These are phyloP conservation scores for Axinella damicornis DNA, from an alignment of 37 sponge, comb jelly and placozoan genomes.

Conservation along the genomic window DNA sequence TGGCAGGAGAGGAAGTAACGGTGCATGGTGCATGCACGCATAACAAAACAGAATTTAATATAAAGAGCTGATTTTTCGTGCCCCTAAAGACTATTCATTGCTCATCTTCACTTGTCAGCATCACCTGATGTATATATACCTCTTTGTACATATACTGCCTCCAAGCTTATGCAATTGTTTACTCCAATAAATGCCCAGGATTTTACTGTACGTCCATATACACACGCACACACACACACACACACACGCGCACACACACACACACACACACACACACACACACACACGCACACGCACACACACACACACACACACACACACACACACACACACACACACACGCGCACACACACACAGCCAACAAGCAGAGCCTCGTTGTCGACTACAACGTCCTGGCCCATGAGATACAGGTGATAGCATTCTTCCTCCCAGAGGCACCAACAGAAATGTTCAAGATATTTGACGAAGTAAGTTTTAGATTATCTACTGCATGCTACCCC, in stretches of 20 bases:
- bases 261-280: conserved; percentile 5
- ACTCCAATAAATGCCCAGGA: no score
- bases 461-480: conserved; percentile 91
- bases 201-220: background rate
- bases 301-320: conserved; percentile 4
- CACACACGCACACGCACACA: background rate
- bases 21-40: no score
- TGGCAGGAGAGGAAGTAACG: no score
- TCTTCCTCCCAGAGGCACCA: conserved; percentile 99
- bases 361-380: conserved; percentile 82
- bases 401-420: conserved; percentile 88
- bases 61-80: no score
- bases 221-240: conserved; percentile 20
- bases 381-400: conserved; percentile 92
- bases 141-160: no score
- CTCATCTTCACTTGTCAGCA: no score
- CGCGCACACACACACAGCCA: background rate
- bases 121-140: no score
- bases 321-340: conserved; percentile 3
- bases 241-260: background rate
- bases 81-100: no score
- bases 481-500: no score
- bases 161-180: no score
- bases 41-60: no score
- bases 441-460: conserved; percentile 96